Base-by-base conservation (phyloP, 2,888 invertebrate genomes). In the Hesperia comma region DNA sequence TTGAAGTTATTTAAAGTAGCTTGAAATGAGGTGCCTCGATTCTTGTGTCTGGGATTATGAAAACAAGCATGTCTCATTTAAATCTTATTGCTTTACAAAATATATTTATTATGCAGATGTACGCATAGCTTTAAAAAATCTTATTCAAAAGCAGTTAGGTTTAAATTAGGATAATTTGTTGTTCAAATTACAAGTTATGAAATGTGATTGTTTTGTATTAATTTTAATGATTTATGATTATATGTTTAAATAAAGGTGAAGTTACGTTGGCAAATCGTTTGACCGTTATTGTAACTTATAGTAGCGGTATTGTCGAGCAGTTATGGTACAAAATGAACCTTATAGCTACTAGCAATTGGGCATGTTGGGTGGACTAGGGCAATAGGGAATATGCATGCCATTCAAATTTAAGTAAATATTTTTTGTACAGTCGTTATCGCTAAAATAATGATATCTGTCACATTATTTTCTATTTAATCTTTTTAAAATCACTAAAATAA, bases 71-170 rank as follows among this genome's bases (percentile, higher is more conserved):
- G 43, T 46, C 43, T 8, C 8, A 12, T 15, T 17, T 46, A 17
- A 46, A 46, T 46, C 15, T 17, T 46, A 7, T 46, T 7, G 15
- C 43, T 46, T 46, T 15, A 17, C 1, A 41, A 4, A 4, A 26
- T 26, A 12, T 14, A 41, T 12, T 14, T 12, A 15, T n/a, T n/a
- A 15, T 2, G 7, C 12, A 17, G 4, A 8, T 46, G 43, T 17
- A 12, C 17, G 17, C 49, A 49, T 49, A 49, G 49, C 49, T 49
- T 49, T 49, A 49, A 49, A 49, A 49, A 8, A 8, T n/a, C 2
- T 19, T 49, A 49, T 49, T 49, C 19, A 17, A 49, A 49, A 49
- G 19, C 49, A 19, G 12, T 19, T 49, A 17, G 10, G 19, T 19
- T 49, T n/a, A 49, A 49, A 17, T 19, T 19, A 17, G 49, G 19